Conservation (phyloP, 2,888 invertebrate genomes). For the Xiphydria camelus region DNA sequence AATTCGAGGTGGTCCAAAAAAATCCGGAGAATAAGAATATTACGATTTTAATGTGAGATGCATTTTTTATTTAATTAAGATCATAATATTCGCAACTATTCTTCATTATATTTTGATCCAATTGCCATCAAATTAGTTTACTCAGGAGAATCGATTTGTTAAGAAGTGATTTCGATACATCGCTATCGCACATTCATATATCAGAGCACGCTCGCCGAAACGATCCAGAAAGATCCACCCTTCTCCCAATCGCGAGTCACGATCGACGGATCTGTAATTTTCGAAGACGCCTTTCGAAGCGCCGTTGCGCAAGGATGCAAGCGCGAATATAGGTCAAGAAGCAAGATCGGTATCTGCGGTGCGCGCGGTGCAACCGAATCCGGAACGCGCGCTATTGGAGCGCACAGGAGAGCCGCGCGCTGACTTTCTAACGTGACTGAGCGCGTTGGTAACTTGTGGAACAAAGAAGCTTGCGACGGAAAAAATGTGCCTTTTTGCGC, state of each 20-base stretch:
- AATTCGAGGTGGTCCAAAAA: too few species aligned
- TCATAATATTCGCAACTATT: too few species aligned
- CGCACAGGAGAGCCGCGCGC: constrained; percentile 4
- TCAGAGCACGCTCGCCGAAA: constrained; percentile 2
- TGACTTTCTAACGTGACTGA: constrained; percentile 56
- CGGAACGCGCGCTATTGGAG: constrained; percentile 3
- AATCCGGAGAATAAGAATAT: too few species aligned
- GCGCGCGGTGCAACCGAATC: constrained; percentile 35
- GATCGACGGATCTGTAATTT: constrained; percentile 30
- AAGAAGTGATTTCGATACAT: too few species aligned
- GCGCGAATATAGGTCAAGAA: constrained; percentile 58
- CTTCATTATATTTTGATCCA: too few species aligned
- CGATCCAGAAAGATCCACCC: constrained; percentile 3
- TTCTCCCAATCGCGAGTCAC: too few species aligned
- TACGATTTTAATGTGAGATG: too few species aligned
- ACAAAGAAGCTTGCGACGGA: constrained; percentile 44
- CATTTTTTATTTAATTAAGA: too few species aligned
- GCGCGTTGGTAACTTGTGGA: constrained; percentile 47
- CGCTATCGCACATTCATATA: too few species aligned
- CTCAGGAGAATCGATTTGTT: too few species aligned
- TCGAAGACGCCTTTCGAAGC: constrained; percentile 49
- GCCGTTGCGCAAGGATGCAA: constrained; percentile 57
- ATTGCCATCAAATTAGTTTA: too few species aligned
- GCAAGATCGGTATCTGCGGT: constrained; percentile 56
- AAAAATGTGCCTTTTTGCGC: constrained; percentile 26